Evolutionary conservation across 1,140 invertebrate genomes (phyloP), one percentile per base, ranked within the genome.

Genomic region (Bombus vancouverensis): DNA sequence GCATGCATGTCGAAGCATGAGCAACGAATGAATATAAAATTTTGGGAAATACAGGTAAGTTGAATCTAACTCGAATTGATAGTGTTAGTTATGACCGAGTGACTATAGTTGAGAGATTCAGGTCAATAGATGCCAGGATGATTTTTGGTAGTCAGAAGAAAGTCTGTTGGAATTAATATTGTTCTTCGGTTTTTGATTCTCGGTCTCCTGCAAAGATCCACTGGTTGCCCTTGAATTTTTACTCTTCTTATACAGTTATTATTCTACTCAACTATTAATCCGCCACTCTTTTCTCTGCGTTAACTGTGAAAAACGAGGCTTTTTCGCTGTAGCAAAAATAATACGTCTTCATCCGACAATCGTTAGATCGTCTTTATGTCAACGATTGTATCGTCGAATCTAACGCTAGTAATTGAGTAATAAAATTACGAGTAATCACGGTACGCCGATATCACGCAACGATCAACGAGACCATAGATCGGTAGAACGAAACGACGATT

Each of bases 161-260:
- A 22, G 1, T 53, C 18, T 53, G 5, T 53, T 53, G 18, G 18
- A 53, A 53, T 53, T 53, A 22, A 53, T 22, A 53, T 53, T 8
- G 18, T 8, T 22, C 47, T 53, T 53, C 18, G 6, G 18, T 53
- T 53, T 8, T 53, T 53, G 0, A 53, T 53, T 53, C 18, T 53
- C 4, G 6, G 0, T 22, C 0, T 0, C 22, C 1, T 53, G 18
- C 5, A 22, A 53, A 53, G 47, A 53, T 53, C 22, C 18, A 2
- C 18, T 53, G 47, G 6, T 22, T 53, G 1, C 47, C 1, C 6
- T 53, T 53, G 47, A 53, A 53, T 53, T 22, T 53, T 53, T 22
- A 22, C 5, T 53, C 47, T 53, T 53, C 0, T 22, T 22, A 15
- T 34, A 15, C 15, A 18, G 28, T n/a, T 13, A 62, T 62, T 62